These are phyloP conservation scores for Calephelis nemesis DNA, from an alignment of 1,140 invertebrate genomes.

Conservation along the genomic window DNA sequence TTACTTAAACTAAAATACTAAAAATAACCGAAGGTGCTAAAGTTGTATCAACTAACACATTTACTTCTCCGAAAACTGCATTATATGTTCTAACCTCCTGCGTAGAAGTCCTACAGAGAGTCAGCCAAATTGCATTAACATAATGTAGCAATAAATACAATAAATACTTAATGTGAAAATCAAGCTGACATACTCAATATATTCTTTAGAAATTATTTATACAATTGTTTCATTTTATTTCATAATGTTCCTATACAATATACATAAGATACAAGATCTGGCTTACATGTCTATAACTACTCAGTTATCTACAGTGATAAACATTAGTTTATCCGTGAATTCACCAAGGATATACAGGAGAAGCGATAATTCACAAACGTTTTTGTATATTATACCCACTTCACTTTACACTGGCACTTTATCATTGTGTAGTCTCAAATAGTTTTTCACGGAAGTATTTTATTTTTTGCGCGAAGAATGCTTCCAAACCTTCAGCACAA, in stretches of 20 bases:
- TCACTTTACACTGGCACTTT: constrained; percentile 54
- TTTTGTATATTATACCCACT: constrained; percentile 24
- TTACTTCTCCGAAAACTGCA: constrained; percentile 49
- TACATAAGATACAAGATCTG: constrained; percentile 53
- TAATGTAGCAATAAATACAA: constrained; percentile 72
- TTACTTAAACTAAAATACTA: constrained; percentile 65
- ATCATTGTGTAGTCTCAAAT: constrained; percentile 81
- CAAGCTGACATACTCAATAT: constrained; percentile 54
- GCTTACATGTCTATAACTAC: constrained; percentile 8
- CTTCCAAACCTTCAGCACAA: constrained; percentile 96
- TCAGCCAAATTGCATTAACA: constrained; percentile 51
- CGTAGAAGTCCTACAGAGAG: constrained; percentile 49
- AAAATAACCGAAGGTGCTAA: constrained; percentile 64
- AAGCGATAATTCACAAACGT: constrained; percentile 7
- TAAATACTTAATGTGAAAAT: constrained; percentile 69
- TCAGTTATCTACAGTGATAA: constrained; percentile 7
- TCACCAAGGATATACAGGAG: background rate
- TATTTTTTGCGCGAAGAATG: constrained; percentile 96
- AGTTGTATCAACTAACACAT: constrained; percentile 66
- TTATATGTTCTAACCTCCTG: constrained; percentile 51
- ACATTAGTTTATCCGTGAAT: constrained; percentile 6
- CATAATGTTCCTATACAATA: constrained; percentile 66
- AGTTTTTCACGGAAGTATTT: constrained; percentile 90
- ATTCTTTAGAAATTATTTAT: constrained; percentile 51
- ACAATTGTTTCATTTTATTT: constrained; percentile 64